Percentiles rank a stretch among this genome's conserved stretches.
These are phyloP conservation scores for Caenorhabditis remanei DNA, from an alignment of 1,140 invertebrate species.

Conservation along the genomic window DNA sequence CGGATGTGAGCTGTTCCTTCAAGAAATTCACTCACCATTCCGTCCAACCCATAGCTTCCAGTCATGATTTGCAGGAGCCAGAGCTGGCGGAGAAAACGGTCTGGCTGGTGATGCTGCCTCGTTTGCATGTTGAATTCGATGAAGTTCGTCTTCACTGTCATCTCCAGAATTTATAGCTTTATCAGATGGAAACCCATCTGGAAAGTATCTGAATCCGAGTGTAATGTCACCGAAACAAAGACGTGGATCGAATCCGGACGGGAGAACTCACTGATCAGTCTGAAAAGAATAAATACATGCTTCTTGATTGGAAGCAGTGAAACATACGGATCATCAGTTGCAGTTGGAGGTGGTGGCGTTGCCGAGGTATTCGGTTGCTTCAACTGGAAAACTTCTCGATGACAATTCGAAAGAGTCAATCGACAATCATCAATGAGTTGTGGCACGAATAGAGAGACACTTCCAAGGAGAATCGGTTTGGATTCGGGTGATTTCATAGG, in stretches of 20 bases:
- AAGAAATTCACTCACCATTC: constrained; percentile 82
- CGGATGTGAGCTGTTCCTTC: background rate
- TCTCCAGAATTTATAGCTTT: constrained; percentile 48
- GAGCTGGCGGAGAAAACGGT: constrained; percentile 39
- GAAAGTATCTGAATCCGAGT: constrained; percentile 83
- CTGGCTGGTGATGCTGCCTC: background rate
- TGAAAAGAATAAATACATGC: background rate
- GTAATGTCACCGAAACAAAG: constrained; percentile 91
- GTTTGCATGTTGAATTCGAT: constrained; percentile 9
- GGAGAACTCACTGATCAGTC: constrained; percentile 79
- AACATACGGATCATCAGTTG: background rate
- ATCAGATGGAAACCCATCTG: constrained; percentile 75
- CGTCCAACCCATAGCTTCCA: constrained; percentile 88
- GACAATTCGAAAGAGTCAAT: constrained; percentile 73
- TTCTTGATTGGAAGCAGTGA: background rate
- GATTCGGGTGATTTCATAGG: constrained; percentile 2
- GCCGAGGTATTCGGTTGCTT: constrained; percentile 66
- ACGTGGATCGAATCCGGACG: constrained; percentile 88
- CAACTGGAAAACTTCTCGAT: constrained; percentile 74
- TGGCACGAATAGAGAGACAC: constrained; percentile 73
- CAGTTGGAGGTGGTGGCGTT: background rate
- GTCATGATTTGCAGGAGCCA: constrained; percentile 83
- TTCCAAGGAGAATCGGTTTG: constrained; percentile 71
- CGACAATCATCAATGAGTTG: constrained; percentile 74
- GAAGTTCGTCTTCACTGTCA: constrained; percentile 17